Evolutionary conservation across 2,888 invertebrate species (phyloP).

Genomic region (Paralinhomoeus sp.): DNA sequence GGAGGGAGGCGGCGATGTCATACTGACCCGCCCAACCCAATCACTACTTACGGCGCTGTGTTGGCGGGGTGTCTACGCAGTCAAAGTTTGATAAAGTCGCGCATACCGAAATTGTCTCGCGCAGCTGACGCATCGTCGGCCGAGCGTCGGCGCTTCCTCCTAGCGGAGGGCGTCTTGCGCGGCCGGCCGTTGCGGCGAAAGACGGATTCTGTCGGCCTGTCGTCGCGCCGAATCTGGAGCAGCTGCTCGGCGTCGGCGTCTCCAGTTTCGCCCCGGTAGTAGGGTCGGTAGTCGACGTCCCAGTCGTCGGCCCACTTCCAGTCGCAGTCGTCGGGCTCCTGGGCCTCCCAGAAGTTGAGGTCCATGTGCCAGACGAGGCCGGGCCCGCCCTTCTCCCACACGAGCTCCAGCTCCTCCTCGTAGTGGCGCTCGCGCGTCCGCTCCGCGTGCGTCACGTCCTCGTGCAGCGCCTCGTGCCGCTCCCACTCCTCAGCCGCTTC

Average conservation of each 20-base stretch:
- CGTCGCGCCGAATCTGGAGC: too few species aligned
- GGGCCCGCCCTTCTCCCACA: conserved; percentile 39
- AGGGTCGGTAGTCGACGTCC: conserved; percentile 36
- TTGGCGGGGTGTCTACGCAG: too few species aligned
- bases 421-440: conserved; percentile 14
- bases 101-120: too few species aligned
- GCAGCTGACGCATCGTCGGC: too few species aligned
- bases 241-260: conserved; percentile 33
- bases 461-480: conserved; percentile 28
- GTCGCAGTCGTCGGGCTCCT: conserved; percentile 27
- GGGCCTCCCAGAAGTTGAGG: conserved; percentile 34
- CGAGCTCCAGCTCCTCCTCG: conserved; percentile 22
- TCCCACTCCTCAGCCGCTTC: conserved; percentile 15
- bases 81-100: too few species aligned
- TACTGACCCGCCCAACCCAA: too few species aligned
- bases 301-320: conserved; percentile 36
- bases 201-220: too few species aligned
- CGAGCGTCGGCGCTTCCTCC: too few species aligned
- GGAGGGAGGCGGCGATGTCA: too few species aligned
- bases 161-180: too few species aligned
- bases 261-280: conserved; percentile 30
- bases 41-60: too few species aligned
- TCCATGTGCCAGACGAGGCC: conserved; percentile 38
- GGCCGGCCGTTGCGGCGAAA: too few species aligned
- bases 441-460: conserved; percentile 29